Percentiles rank a stretch among this genome's conserved stretches.
Evolutionary conservation across 1,140 invertebrate species (phyloP).

Genomic region (Drosophila orosa): DNA sequence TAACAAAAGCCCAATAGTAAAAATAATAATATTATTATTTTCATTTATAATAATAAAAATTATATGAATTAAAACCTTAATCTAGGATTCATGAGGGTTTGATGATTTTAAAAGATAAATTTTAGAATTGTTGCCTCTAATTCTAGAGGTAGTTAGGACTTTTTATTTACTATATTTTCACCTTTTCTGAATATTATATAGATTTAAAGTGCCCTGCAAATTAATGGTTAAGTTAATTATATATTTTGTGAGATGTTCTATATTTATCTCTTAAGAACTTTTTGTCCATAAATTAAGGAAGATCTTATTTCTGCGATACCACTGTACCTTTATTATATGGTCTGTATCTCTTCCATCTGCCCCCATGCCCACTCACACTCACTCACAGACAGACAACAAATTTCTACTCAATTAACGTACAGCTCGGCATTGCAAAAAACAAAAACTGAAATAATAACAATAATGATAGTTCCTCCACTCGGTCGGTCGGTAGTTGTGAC

Average conservation of each 20-base stretch:
- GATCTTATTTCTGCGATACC: neutral
- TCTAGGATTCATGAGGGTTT: neutral
- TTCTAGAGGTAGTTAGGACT: neutral
- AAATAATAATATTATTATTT: no score
- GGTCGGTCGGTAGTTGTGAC: neutral
- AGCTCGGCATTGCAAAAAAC: conserved; percentile 41
- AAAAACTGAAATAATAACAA: conserved; percentile 31
- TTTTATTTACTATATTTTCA: neutral
- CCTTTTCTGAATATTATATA: no score
- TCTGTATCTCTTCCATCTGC: conserved; percentile 54
- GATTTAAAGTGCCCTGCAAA: no score
- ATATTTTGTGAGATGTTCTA: no score
- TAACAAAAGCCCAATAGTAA: no score
- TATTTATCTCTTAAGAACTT: no score
- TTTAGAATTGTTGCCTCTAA: neutral
- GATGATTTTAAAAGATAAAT: neutral
- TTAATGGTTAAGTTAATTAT: no score
- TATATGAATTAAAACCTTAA: neutral
- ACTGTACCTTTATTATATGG: conserved; percentile 33
- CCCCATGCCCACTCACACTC: conserved; percentile 24
- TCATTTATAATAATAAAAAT: no score
- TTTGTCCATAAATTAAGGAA: neutral
- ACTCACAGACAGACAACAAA: conserved; percentile 10
- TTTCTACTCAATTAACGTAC: conserved; percentile 65
- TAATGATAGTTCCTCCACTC: conserved; percentile 29